phyloP scores from a whole-genome alignment of 2,797 vertebrate species.

The Eulemur albifrons region DNA sequence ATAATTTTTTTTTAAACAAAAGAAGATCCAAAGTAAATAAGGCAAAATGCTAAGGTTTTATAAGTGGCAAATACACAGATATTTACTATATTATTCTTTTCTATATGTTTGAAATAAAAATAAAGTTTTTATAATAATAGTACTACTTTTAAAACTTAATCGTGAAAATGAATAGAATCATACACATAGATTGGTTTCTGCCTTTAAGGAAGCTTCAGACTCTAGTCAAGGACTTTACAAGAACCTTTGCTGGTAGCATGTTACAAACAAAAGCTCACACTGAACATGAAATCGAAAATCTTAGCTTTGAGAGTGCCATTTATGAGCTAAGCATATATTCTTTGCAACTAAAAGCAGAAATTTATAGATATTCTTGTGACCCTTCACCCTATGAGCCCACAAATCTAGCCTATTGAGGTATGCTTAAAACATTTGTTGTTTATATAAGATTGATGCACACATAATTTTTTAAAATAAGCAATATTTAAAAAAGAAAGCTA shows the following conservation, averaged over 20 bases:
- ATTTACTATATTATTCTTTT: not conserved
- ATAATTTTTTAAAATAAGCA: constrained; percentile 16
- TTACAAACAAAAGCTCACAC: not conserved
- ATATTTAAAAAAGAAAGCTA: not conserved
- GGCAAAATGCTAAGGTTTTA: constrained; percentile 26
- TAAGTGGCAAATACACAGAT: not conserved
- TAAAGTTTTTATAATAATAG: not conserved
- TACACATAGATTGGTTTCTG: not conserved
- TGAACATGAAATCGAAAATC: not conserved
- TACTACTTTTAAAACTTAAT: not conserved
- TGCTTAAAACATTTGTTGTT: not conserved
- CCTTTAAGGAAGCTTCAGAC: not conserved
- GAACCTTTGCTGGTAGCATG: not conserved
- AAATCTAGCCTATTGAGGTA: not conserved
- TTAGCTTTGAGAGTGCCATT: not conserved
- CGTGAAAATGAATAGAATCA: constrained; percentile 17
- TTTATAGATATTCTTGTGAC: not conserved
- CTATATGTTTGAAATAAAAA: constrained; percentile 32
- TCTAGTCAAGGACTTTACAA: not conserved
- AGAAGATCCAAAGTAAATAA: not conserved
- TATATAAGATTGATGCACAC: not conserved
- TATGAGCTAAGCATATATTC: not conserved
- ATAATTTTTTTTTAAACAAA: not conserved
- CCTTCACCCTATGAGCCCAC: not conserved
- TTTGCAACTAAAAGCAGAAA: constrained; percentile 40